phyloP scores from a whole-genome alignment of 2,113 vertebrate genomes.

The Hydropotes inermis region DNA sequence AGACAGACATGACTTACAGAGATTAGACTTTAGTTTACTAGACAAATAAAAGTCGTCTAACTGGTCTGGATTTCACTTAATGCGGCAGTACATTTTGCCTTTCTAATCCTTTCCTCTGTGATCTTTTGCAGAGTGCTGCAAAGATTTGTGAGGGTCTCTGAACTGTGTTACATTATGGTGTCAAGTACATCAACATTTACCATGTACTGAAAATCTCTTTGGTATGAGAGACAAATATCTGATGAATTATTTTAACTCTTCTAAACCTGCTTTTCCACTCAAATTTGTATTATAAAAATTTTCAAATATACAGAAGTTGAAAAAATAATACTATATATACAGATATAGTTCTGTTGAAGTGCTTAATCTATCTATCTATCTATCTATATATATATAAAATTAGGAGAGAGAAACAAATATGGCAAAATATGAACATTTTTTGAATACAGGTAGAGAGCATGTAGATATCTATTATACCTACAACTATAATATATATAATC shows the following conservation, averaged over 20 bases:
- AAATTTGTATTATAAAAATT: background rate
- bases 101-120: background rate
- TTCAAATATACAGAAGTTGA: background rate
- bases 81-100: background rate
- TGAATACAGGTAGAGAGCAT: background rate
- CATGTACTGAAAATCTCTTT: background rate
- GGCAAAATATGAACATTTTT: background rate
- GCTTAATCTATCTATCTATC: background rate
- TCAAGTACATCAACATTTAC: background rate
- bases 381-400: background rate
- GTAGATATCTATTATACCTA: background rate
- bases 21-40: background rate
- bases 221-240: background rate
- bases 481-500: background rate
- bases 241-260: background rate
- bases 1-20: background rate
- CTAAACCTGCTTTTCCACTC: background rate
- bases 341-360: background rate
- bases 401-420: background rate
- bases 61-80: background rate
- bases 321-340: background rate
- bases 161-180: background rate
- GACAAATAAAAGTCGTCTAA: background rate
- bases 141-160: background rate
- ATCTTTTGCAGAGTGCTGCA: conserved; percentile 16